Conservation (phyloP, 2,888 invertebrate species). For the Drosophila colorata region DNA sequence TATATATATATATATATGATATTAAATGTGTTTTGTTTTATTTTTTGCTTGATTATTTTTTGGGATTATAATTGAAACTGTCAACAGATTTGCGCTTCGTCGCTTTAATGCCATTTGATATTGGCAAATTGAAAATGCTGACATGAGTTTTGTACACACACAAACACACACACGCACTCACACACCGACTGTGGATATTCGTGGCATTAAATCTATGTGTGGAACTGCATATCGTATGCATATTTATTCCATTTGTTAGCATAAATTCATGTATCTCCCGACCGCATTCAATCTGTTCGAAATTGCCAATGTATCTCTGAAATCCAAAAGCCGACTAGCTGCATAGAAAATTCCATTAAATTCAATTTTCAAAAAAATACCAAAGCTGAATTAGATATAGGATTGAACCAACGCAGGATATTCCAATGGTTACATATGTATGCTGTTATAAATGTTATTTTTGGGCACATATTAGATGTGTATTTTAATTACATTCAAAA, state of each 20-base stretch:
- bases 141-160: background rate
- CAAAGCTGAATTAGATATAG: background rate
- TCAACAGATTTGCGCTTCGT: conserved; percentile 55
- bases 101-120: conserved; percentile 22
- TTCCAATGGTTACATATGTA: too few relatives aligned
- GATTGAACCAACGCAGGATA: too few relatives aligned
- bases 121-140: conserved; percentile 12
- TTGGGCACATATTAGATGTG: too few relatives aligned
- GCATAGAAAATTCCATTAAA: conserved; percentile 9
- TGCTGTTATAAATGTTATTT: too few relatives aligned
- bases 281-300: conserved; percentile 11
- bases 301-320: conserved; percentile 1
- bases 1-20: background rate
- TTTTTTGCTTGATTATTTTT: conserved; percentile 11
- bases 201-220: background rate
- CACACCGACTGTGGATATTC: background rate
- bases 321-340: background rate
- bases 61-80: conserved; percentile 59
- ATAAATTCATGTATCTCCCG: conserved; percentile 2
- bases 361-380: background rate
- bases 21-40: background rate
- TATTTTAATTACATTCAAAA: too few relatives aligned
- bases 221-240: conserved; percentile 2
- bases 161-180: background rate
- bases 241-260: conserved; percentile 10